A percentile compares a stretch with the other conserved stretches of the same genome.
phyloP scores from a whole-genome alignment of 1,140 invertebrate species.

The Nilaparvata lugens region DNA sequence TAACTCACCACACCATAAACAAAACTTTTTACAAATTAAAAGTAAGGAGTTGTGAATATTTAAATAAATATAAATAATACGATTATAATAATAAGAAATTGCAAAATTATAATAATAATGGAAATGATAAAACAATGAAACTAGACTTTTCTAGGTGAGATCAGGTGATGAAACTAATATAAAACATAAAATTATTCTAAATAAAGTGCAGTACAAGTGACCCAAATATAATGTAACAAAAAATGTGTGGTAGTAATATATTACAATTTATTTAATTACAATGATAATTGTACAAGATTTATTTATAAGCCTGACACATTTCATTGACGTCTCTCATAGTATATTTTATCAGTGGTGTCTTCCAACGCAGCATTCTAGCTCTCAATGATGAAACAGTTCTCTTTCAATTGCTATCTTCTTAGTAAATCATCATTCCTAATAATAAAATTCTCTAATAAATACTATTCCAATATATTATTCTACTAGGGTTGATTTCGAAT shows the following conservation, averaged over 20 bases:
- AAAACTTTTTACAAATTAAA: constrained; percentile 4
- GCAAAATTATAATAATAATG: constrained; percentile 16
- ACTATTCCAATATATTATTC: no score
- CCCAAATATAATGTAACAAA: constrained; percentile 3
- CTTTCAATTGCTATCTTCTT: no score
- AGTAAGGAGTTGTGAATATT: constrained; percentile 4
- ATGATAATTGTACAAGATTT: no score
- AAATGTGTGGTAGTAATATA: constrained; percentile 6
- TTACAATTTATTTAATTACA: no score
- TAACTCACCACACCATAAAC: constrained; percentile 30
- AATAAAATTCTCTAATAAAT: no score
- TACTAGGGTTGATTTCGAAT: no score
- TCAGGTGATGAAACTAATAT: constrained; percentile 19
- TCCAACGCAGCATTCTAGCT: no score
- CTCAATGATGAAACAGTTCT: no score
- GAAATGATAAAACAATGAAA: constrained; percentile 19
- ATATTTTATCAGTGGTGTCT: no score
- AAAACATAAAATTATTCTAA: constrained; percentile 11
- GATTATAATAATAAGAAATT: constrained; percentile 15
- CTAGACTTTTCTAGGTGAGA: constrained; percentile 20
- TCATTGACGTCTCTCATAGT: no score
- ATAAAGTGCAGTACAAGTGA: constrained; percentile 8
- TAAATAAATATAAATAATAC: constrained; percentile 18
- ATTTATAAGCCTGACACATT: no score
- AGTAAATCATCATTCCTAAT: no score